Evolutionary conservation across 2,113 vertebrate species (phyloP), one percentile per base, ranked within the genome.

Genomic region (Bettongia penicillata): DNA sequence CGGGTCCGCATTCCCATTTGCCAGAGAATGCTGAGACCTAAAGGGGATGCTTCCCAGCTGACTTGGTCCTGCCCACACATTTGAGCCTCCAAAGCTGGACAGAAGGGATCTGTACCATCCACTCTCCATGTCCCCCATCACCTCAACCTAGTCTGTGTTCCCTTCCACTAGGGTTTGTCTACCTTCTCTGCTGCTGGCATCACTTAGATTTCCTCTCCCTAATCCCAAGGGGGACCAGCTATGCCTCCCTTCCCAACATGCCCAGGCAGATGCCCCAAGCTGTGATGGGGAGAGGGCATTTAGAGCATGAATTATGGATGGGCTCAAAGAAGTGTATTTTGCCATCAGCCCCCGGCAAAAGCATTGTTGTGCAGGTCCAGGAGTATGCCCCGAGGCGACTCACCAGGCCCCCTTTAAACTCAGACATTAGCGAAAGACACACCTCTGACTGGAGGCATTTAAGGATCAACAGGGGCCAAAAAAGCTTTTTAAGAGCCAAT

Each of bases 401-500:
- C 8, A 84, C 5, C 68, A 97, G 98, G 98, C 98, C 95, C 98
- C 97, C 98, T 98, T 98, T 98, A 98, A 98, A 97, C 95, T 93
- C 98, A 94, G 95, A 68, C 98, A 98, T 98, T 98, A 98, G 97
- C 97, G 98, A 97, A 98, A 97, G 98, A 97, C 98, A 98, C 98
- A 98, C 98, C 98, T 98, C 98, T 99, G 99, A 99, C 99, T 98
- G 97, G 98, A 99, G 99, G 99, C 99, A 96, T 98, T 98, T 97
- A 98, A 98, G 98, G 98, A 99, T 99, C 98, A 99, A 98, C 99
- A 98, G 97, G 98, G 98, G 98, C 98, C 95, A 98, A 98, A 98
- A 99, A 99, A 98, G 99, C 99, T 99, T 99, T 43, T 99, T 99
- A 99, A 99, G 98, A 98, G 96, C 97, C 98, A 98, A 23, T 43